These are phyloP conservation scores for Torymus texanus DNA, from an alignment of 2,888 invertebrate genomes.

Conservation along the genomic window DNA sequence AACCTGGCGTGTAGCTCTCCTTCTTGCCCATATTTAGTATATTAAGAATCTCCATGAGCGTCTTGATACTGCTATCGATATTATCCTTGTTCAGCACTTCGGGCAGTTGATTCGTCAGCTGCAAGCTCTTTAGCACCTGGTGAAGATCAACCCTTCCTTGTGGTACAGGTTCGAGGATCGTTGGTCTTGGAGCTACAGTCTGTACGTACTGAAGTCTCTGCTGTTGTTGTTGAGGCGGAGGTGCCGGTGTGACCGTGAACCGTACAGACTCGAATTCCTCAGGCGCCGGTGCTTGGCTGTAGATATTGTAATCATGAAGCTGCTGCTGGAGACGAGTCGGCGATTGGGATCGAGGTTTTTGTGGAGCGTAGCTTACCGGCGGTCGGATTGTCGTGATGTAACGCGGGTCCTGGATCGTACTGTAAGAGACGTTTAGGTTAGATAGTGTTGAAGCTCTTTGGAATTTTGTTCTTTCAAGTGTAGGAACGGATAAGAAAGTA, in stretches of 20 bases:
- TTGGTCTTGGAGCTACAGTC: slow-evolving; percentile 43
- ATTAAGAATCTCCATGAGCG: slow-evolving; percentile 84
- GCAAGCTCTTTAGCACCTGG: slow-evolving; percentile 83
- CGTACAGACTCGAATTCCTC: slow-evolving; percentile 53
- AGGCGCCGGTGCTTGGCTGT: not conserved
- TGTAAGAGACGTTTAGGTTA: not conserved
- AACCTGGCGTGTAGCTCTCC: slow-evolving; percentile 67
- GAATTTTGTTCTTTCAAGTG: too few species aligned
- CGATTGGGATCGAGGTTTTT: not conserved
- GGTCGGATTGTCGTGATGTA: slow-evolving; percentile 26
- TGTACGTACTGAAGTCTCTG: slow-evolving; percentile 17
- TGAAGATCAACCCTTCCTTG: slow-evolving; percentile 67
- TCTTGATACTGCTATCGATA: slow-evolving; percentile 86
- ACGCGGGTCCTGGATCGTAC: slow-evolving; percentile 14
- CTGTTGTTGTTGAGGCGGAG: not conserved
- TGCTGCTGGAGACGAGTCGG: not conserved
- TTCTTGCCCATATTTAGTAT: slow-evolving; percentile 78
- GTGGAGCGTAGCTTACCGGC: not conserved
- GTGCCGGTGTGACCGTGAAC: slow-evolving; percentile 2
- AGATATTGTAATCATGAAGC: not conserved
- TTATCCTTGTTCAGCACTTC: slow-evolving; percentile 86
- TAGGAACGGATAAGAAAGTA: too few species aligned
- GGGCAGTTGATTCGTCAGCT: slow-evolving; percentile 85
- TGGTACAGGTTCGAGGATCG: slow-evolving; percentile 17
- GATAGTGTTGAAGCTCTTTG: too few species aligned